Percentiles rank a stretch among this genome's conserved stretches.
These are phyloP conservation scores for Pollenia griseotomentosa DNA, from an alignment of 2,888 invertebrate species.

Conservation along the genomic window DNA sequence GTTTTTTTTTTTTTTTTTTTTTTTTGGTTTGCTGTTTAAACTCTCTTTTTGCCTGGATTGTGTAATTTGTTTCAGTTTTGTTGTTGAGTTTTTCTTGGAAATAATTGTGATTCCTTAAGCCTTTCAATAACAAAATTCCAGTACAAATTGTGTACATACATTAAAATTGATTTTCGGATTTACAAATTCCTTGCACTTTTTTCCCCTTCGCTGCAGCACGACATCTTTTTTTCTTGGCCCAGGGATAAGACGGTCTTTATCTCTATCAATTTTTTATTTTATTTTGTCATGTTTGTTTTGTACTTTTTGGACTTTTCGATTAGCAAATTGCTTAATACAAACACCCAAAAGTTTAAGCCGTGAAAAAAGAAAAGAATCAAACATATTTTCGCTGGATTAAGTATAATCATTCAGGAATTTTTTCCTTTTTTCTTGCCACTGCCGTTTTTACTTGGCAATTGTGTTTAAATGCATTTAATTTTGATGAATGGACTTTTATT, in stretches of 20 bases:
- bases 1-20: slow-evolving; percentile 46
- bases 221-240: slow-evolving; percentile 40
- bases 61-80: slow-evolving; percentile 69
- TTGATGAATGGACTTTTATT: slow-evolving; percentile 53
- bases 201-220: slow-evolving; percentile 7
- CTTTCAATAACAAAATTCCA: slow-evolving; percentile 81
- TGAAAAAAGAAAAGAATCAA: slow-evolving; percentile 32
- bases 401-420: slow-evolving; percentile 71
- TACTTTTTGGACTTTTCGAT: slow-evolving; percentile 42
- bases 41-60: slow-evolving; percentile 46
- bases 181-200: slow-evolving; percentile 67
- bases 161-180: slow-evolving; percentile 74
- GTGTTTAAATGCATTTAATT: slow-evolving; percentile 51
- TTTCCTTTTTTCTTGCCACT: slow-evolving; percentile 4
- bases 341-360: slow-evolving; percentile 35
- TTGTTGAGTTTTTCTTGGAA: slow-evolving; percentile 79
- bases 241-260: slow-evolving; percentile 36
- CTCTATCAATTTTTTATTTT: neutral
- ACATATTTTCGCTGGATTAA: slow-evolving; percentile 70
- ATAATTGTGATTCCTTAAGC: slow-evolving; percentile 82
- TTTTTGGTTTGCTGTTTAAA: slow-evolving; percentile 20
- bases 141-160: slow-evolving; percentile 80
- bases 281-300: neutral
- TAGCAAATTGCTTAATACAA: slow-evolving; percentile 74
- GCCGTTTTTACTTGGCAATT: slow-evolving; percentile 26